These are phyloP conservation scores for Sesia apiformis DNA, from an alignment of 2,888 invertebrate genomes.

Conservation along the genomic window DNA sequence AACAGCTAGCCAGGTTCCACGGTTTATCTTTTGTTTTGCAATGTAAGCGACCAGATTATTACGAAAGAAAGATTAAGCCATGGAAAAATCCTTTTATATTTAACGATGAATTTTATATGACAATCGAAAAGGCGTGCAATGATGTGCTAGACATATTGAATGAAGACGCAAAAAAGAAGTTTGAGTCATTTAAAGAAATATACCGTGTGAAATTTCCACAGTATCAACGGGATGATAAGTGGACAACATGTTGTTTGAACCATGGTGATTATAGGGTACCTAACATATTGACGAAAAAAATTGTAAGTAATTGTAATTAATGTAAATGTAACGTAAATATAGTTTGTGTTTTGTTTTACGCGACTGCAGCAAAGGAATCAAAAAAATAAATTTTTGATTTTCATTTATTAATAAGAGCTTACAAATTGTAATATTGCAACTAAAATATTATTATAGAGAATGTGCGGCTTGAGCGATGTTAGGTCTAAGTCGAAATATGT, in stretches of 20 bases:
- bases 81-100: conserved; percentile 15
- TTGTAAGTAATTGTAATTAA: conserved; percentile 22
- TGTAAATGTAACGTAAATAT: too few species aligned
- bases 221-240: conserved; percentile 18
- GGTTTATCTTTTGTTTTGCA: conserved; percentile 21
- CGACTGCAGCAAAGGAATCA: too few species aligned
- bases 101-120: conserved; percentile 21
- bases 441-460: too few species aligned
- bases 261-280: conserved; percentile 50
- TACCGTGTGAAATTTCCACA: conserved; percentile 16
- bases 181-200: conserved; percentile 12
- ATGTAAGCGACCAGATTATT: conserved; percentile 11
- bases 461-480: too few species aligned
- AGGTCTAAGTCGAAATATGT: too few species aligned
- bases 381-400: too few species aligned
- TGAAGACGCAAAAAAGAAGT: conserved; percentile 13
- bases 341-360: too few species aligned
- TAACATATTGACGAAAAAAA: conserved; percentile 36
- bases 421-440: too few species aligned
- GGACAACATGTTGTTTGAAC: conserved; percentile 22
- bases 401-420: too few species aligned
- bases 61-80: conserved; percentile 14
- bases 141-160: conserved; percentile 16
- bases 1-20: conserved; percentile 25
- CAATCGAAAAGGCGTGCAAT: conserved; percentile 15